Conservation (phyloP, 2,888 invertebrate genomes). For the Stenurella melanura region DNA sequence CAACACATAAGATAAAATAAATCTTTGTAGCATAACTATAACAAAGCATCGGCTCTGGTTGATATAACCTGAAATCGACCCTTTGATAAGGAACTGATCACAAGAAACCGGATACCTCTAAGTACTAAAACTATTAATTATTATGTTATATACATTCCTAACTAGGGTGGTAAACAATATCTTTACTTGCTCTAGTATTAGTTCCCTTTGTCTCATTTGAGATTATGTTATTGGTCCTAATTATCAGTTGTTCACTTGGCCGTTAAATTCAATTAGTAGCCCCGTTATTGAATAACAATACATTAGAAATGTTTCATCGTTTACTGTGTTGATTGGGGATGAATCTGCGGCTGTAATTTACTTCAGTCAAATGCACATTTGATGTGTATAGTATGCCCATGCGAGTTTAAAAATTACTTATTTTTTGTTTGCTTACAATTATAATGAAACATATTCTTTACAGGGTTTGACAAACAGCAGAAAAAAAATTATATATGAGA, state of each 20-base stretch:
- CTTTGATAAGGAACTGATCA: constrained; percentile 15
- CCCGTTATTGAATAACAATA: constrained; percentile 47
- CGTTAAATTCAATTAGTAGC: constrained; percentile 51
- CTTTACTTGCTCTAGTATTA: constrained; percentile 1
- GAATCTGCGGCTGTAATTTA: not conserved
- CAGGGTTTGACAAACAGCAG: too few relatives aligned
- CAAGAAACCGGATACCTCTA: constrained; percentile 28
- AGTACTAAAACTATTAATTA: constrained; percentile 32
- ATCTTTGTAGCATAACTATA: not conserved
- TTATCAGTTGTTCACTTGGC: constrained; percentile 44
- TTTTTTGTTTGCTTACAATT: too few relatives aligned
- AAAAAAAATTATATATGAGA: too few relatives aligned
- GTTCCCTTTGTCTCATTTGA: constrained; percentile 46
- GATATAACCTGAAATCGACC: not conserved
- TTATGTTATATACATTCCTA: constrained; percentile 26
- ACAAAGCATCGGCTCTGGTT: constrained; percentile 7
- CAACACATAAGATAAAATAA: not conserved
- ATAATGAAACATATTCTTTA: too few relatives aligned
- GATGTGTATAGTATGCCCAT: too few relatives aligned
- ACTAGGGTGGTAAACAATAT: constrained; percentile 14
- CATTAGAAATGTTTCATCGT: constrained; percentile 20
- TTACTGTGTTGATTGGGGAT: constrained; percentile 6
- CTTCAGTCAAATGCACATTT: too few relatives aligned
- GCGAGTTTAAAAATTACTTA: too few relatives aligned
- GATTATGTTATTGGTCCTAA: constrained; percentile 41